Evolutionary conservation across 2,113 vertebrate genomes (phyloP), one percentile per base, ranked within the genome.

Genomic region (Corythornis cristatus): DNA sequence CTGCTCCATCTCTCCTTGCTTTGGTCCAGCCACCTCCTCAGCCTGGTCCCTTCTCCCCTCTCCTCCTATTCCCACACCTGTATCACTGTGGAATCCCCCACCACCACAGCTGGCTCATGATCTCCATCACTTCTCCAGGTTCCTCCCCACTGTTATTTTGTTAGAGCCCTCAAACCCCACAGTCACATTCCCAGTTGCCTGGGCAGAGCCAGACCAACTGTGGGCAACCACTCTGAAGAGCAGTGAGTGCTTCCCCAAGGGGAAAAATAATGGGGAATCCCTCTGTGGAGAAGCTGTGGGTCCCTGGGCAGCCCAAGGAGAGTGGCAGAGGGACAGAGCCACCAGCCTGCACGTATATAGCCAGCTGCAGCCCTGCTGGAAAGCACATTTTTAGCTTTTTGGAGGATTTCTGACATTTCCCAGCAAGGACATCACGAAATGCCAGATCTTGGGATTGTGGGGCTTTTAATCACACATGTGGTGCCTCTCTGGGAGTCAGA

Each of bases 331-430:
- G 31, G 40, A 68, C 13, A 1, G 0, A 53, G 54, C 10, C 67
- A 65, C 26, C 67, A 21, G 12, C 15, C 46, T 86, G 80, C 40
- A 45, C 0, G 0, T 5, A n/a, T 0, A 0, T 28, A 48, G 15
- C 28, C 67, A 68, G 48, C 21, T 90, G 67, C 75, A 86, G 58
- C 56, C 50, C 60, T 10, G 21, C 28, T 54, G 51, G 15, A 86
- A 83, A 78, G 51, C 26, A 64, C 9, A 4, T 33, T 31, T 58
- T 53, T 22, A 68, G 20, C 29, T 79, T 84, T 78, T 83, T 81
- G 65, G 46, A 70, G 65, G 28, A 60, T 72, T 88, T 86, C 81
- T 88, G 37, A 23, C n/a, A 60, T 74, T 94, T 90, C 73, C 76
- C 42, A 31, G 28, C 42, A 83, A 73, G 64, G 25, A 60, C 8